These are phyloP conservation scores for Colletes gigas DNA, from an alignment of 1,140 invertebrate species.

Conservation along the genomic window DNA sequence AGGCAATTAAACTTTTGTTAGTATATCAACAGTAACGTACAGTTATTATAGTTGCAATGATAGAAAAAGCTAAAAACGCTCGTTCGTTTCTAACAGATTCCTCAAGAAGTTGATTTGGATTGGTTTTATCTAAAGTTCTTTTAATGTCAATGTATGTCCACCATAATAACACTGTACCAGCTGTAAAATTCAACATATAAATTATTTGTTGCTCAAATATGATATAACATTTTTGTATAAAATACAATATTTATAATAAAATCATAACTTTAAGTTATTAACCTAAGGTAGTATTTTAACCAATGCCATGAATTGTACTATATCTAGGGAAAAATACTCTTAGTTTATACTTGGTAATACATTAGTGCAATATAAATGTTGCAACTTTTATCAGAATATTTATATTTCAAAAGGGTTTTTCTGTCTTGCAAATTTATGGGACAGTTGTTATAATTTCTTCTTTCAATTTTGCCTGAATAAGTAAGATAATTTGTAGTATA, in stretches of 20 bases:
- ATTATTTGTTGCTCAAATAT: not conserved
- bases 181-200: constrained; percentile 72
- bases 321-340: constrained; percentile 3
- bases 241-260: constrained; percentile 21
- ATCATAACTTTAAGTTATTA: too few species aligned
- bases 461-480: constrained; percentile 24
- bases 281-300: not conserved
- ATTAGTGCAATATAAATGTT: constrained; percentile 11
- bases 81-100: constrained; percentile 93
- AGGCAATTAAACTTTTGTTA: constrained; percentile 4
- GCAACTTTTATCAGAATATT: constrained; percentile 9
- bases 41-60: constrained; percentile 93
- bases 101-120: constrained; percentile 83
- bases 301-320: not conserved
- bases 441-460: not conserved
- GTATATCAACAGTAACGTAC: constrained; percentile 81
- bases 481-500: constrained; percentile 14
- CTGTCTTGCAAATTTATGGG: constrained; percentile 11
- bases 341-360: constrained; percentile 17
- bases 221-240: constrained; percentile 14
- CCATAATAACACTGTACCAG: constrained; percentile 91
- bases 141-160: constrained; percentile 92
- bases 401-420: constrained; percentile 3
- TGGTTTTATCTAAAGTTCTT: constrained; percentile 85
- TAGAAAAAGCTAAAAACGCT: constrained; percentile 91